Base-by-base conservation (phyloP, 2,888 invertebrate genomes). In the Dynastes maya region DNA sequence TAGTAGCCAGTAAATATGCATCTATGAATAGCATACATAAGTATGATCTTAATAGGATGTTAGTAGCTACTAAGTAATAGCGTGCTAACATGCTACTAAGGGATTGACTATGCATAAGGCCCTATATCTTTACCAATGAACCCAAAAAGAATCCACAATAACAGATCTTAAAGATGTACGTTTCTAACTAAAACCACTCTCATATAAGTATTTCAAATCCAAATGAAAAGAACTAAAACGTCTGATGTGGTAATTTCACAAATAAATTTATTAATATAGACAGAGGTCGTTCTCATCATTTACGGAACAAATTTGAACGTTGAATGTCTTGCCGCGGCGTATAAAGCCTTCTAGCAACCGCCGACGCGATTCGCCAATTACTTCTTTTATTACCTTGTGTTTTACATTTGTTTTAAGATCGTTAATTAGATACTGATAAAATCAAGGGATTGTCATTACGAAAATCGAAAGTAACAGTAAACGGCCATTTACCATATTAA, bases 381-480 rank as follows among this genome's bases (percentile, higher is more conserved):
- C 55, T 74, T 74, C 61, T 40, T 49, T 40, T 61, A 61, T 74
- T 74, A 74, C 72, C 72, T 74, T 61, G 61, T 49, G 45, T 61
- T 74, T 74, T 74, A 11, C 72, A 27, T 74, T 74, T 74, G 61
- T 74, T 74, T 74, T 61, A 58, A 49, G 61, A 74, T 76, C 64
- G 40, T 40, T 77, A 77, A 63, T 77, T 45, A 77, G 55, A n/a
- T 32, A 27, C 45, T 37, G 77, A 77, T 77, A 77, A 77, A 63
- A 77, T 77, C 77, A 49, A 40, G 27, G 45, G 58, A 77, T 77
- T 71, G 77, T 49, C 63, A 40, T 77, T 77, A 70, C 77, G 77
- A 77, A 77, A 77, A 77, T 77, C 77, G 71, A 71, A 77, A 77
- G 71, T 77, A 77, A 71, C 71, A 32, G 71, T 77, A 77, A 70